These are phyloP conservation scores for Thereva unica DNA, from an alignment of 2,888 invertebrate species.

Conservation along the genomic window DNA sequence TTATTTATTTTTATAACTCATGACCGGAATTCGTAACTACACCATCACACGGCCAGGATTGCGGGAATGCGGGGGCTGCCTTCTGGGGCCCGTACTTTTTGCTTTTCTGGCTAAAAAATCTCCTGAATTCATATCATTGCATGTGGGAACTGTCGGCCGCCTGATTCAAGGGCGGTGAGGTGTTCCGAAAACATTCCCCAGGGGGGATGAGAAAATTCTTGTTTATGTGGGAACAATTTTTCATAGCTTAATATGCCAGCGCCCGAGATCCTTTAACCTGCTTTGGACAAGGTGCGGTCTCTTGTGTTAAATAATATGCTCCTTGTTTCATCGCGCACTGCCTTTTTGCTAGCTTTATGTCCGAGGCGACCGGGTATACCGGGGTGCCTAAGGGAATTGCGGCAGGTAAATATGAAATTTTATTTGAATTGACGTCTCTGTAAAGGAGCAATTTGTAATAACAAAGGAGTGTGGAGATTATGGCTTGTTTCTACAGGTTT, in stretches of 20 bases:
- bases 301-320: conserved; percentile 1
- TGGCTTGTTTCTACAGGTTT: no score
- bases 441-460: no score
- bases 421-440: no score
- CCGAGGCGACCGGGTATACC: no score
- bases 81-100: conserved; percentile 10
- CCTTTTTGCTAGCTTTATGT: no score
- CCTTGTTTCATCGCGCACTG: no score
- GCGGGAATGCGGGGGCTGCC: conserved; percentile 3
- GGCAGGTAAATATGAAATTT: no score
- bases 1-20: conserved; percentile 34
- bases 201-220: conserved; percentile 5
- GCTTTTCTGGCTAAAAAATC: conserved; percentile 21
- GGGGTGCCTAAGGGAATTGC: no score
- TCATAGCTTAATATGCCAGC: conserved; percentile 27
- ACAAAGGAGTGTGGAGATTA: no score
- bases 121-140: conserved; percentile 15
- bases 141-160: not conserved
- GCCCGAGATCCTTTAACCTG: conserved; percentile 11
- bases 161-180: not conserved
- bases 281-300: not conserved
- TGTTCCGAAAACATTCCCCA: conserved; percentile 1
- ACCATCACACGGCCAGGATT: conserved; percentile 12
- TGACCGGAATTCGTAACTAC: conserved; percentile 35
- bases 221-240: conserved; percentile 25